Conservation (phyloP, 2,113 vertebrate species). For the Pseudonaja textilis region DNA sequence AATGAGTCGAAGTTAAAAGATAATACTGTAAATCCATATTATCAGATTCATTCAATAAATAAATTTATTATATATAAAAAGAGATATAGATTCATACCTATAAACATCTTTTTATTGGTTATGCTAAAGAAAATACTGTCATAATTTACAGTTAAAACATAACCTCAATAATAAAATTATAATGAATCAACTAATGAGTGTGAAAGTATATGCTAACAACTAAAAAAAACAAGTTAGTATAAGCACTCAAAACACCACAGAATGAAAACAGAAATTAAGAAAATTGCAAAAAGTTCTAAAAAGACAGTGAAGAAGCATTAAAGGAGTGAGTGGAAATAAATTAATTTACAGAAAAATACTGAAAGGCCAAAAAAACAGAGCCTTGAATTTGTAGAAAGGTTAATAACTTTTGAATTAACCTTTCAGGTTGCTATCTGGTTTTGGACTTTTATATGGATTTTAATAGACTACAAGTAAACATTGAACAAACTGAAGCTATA, state of each 20-base stretch:
- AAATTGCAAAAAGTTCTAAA: slow-evolving; percentile 42
- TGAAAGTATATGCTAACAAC: slow-evolving; percentile 40
- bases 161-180: slow-evolving; percentile 18
- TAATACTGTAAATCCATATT: slow-evolving; percentile 25
- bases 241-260: slow-evolving; percentile 40
- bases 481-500: not conserved
- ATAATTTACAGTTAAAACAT: not conserved
- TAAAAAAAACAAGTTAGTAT: slow-evolving; percentile 38
- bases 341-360: slow-evolving; percentile 10
- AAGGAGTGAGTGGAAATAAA: slow-evolving; percentile 72
- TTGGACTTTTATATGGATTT: not conserved
- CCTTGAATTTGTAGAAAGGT: slow-evolving; percentile 13
- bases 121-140: not conserved
- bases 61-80: slow-evolving; percentile 3
- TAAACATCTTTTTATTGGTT: not conserved
- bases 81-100: not conserved
- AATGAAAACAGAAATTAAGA: slow-evolving; percentile 44
- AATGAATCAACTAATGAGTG: slow-evolving; percentile 17
- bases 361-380: slow-evolving; percentile 26
- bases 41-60: slow-evolving; percentile 27
- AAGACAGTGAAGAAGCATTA: slow-evolving; percentile 69
- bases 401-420: not conserved
- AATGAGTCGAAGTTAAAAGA: slow-evolving; percentile 20
- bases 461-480: not conserved
- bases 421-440: not conserved